Conservation (phyloP, 2,113 vertebrate genomes). For the Triplophysa dalaica region DNA sequence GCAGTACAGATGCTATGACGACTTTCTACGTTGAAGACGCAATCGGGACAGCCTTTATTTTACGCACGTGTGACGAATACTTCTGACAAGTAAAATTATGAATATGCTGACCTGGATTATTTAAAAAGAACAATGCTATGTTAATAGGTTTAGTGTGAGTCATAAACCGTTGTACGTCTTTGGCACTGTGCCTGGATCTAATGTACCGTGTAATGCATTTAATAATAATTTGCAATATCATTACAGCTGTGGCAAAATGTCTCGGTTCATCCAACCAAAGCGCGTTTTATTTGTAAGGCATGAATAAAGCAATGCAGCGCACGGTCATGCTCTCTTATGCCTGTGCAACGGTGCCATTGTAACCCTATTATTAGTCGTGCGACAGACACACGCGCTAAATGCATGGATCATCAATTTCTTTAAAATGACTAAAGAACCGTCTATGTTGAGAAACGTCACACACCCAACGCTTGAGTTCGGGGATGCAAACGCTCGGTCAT, state of each 20-base stretch:
- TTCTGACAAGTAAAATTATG: not conserved
- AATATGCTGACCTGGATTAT: not conserved
- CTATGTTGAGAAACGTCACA: not conserved
- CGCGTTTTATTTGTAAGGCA: not conserved
- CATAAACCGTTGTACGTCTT: constrained; percentile 1
- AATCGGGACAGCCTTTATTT: not conserved
- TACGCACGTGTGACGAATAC: not conserved
- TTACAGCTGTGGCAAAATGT: constrained; percentile 5
- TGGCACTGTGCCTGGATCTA: constrained; percentile 24
- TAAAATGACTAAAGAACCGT: not conserved
- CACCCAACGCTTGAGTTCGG: not conserved
- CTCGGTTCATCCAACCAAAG: not conserved
- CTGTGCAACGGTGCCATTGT: not conserved
- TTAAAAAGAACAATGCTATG: not conserved
- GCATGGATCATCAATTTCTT: constrained; percentile 16
- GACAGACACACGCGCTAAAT: not conserved
- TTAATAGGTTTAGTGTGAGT: constrained; percentile 4
- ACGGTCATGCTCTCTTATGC: not conserved
- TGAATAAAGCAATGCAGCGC: constrained; percentile 4
- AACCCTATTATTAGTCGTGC: constrained; percentile 23
- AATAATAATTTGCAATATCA: constrained; percentile 22
- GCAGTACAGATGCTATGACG: not conserved
- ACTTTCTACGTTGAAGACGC: not conserved
- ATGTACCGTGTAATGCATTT: not conserved
- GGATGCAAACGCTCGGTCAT: constrained; percentile 15